Percentiles rank a stretch among this genome's conserved stretches.
Evolutionary conservation across 2,113 vertebrate genomes (phyloP).

Genomic region (Danio rerio): GRCz12tu NC_133192.1:26695001-26695500

Average conservation of each 20-base stretch:
- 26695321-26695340: background rate
- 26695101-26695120: conserved; percentile 97
- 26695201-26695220: background rate
- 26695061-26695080: conserved; percentile 82
- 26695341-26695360: background rate
- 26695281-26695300: conserved; percentile 85
- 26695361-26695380: background rate
- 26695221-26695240: too few species aligned
- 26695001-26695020: too few species aligned
- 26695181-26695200: background rate
- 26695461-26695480: background rate
- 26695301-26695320: background rate
- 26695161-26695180: background rate
- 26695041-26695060: background rate
- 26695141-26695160: conserved; percentile 94
- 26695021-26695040: background rate
- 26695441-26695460: background rate
- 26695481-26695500: conserved; percentile 86
- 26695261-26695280: conserved; percentile 98
- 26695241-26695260: conserved; percentile 46
- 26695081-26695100: conserved; percentile 96
- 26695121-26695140: conserved; percentile 92
- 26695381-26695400: background rate
- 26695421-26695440: background rate
- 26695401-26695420: background rate